phyloP scores from a whole-genome alignment of 1,140 invertebrate genomes.

The Acyrthosiphon pisum region DNA sequence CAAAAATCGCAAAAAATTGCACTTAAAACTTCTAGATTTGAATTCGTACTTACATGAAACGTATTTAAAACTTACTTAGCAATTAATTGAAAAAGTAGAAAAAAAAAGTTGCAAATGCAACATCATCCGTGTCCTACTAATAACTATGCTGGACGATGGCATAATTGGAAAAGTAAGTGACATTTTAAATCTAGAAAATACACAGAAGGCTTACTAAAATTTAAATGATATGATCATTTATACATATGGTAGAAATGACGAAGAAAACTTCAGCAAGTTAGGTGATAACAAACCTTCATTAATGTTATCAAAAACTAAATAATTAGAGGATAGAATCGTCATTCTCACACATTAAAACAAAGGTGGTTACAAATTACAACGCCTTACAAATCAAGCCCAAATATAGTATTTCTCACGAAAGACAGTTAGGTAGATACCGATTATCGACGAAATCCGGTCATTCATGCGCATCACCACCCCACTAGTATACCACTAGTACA shows the following conservation, averaged over 20 bases:
- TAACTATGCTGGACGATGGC: no score
- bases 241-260: not conserved
- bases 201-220: not conserved
- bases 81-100: no score
- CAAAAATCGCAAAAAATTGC: no score
- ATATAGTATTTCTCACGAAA: not conserved
- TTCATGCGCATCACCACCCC: no score
- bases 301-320: conserved; percentile 34
- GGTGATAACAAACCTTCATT: not conserved
- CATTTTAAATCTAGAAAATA: not conserved
- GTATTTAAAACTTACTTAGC: no score
- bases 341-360: conserved; percentile 26
- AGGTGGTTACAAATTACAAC: conserved; percentile 42
- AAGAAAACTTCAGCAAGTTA: conserved; percentile 23
- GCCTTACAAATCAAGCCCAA: conserved; percentile 26
- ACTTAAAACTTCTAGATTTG: no score
- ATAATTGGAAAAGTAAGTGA: not conserved
- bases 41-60: no score
- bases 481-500: no score
- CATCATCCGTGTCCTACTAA: no score
- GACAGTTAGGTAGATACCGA: no score
- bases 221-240: conserved; percentile 1
- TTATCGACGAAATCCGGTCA: no score
- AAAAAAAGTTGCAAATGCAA: no score
- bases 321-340: not conserved